These are phyloP conservation scores for Neofelis nebulosa DNA, from an alignment of 2,113 vertebrate species.

Conservation along the genomic window DNA sequence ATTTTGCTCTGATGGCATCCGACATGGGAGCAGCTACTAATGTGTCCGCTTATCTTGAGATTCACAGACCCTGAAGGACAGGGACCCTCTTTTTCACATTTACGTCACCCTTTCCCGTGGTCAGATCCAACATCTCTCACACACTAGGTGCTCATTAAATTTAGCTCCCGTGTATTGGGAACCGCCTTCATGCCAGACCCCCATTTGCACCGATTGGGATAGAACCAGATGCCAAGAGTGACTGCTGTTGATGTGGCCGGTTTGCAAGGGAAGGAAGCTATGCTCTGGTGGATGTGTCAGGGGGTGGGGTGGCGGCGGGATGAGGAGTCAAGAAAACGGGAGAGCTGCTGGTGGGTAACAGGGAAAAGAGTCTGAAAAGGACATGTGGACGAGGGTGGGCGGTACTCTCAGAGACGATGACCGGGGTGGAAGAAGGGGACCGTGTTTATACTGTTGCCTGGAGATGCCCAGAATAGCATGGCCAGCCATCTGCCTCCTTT, in stretches of 20 bases:
- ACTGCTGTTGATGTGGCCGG: not conserved
- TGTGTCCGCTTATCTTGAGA: not conserved
- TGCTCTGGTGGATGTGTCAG: not conserved
- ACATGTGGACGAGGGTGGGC: not conserved
- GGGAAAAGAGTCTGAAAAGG: not conserved
- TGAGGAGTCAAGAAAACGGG: not conserved
- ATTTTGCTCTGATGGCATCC: not conserved
- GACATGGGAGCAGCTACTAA: not conserved
- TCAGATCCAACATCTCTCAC: not conserved
- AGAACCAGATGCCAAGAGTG: not conserved
- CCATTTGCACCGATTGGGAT: not conserved
- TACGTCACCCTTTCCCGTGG: too few relatives aligned
- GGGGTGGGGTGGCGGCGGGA: not conserved
- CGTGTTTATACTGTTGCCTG: not conserved
- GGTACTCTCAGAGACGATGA: not conserved
- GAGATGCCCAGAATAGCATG: not conserved
- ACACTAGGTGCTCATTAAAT: not conserved
- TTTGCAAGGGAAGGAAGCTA: not conserved
- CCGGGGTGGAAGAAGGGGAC: not conserved
- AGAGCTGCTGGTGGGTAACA: not conserved
- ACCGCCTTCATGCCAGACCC: not conserved
- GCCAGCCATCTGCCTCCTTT: not conserved
- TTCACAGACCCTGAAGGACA: not conserved
- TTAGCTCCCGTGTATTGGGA: not conserved
- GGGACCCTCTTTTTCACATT: not conserved